Evolutionary conservation across 2,888 invertebrate species (phyloP).

Genomic region (Phalangium opilio): DNA sequence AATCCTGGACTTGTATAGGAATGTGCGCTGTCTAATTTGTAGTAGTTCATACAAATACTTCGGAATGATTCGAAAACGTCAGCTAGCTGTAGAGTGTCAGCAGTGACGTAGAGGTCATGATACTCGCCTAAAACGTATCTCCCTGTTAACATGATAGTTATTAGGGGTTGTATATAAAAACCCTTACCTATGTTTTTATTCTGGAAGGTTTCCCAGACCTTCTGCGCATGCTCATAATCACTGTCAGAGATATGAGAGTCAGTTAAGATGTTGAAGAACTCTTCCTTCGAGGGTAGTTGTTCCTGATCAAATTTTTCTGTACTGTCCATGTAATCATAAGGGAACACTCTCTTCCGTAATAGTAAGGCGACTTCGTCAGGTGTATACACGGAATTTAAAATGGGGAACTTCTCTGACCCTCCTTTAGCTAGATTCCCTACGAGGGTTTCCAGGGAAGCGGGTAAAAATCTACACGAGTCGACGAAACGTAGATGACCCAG

Average conservation of each 20-base stretch:
- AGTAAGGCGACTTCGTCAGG: constrained; percentile 3
- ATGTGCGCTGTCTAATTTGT: constrained; percentile 22
- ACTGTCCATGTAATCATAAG: constrained; percentile 24
- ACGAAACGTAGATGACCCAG: constrained; percentile 1
- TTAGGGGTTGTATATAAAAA: too few relatives aligned
- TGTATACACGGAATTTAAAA: neutral
- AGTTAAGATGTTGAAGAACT: constrained; percentile 17
- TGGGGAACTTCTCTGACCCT: neutral
- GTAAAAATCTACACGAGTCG: constrained; percentile 1
- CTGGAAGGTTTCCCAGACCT: constrained; percentile 19
- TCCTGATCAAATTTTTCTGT: constrained; percentile 19
- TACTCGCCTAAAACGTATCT: constrained; percentile 12
- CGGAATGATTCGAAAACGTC: constrained; percentile 27
- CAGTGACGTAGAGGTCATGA: constrained; percentile 21
- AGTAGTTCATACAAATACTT: constrained; percentile 19
- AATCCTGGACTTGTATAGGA: constrained; percentile 24
- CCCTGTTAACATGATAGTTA: too few relatives aligned
- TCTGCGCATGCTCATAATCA: constrained; percentile 19
- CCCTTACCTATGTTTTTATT: constrained; percentile 16
- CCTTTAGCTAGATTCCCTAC: neutral
- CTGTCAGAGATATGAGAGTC: constrained; percentile 7
- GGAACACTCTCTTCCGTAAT: constrained; percentile 22
- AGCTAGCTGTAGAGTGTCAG: constrained; percentile 24
- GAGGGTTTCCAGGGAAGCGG: constrained; percentile 1
- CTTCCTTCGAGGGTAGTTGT: constrained; percentile 13